Conservation (phyloP, 2,888 invertebrate genomes). For the Ichneumon xanthorius region DNA sequence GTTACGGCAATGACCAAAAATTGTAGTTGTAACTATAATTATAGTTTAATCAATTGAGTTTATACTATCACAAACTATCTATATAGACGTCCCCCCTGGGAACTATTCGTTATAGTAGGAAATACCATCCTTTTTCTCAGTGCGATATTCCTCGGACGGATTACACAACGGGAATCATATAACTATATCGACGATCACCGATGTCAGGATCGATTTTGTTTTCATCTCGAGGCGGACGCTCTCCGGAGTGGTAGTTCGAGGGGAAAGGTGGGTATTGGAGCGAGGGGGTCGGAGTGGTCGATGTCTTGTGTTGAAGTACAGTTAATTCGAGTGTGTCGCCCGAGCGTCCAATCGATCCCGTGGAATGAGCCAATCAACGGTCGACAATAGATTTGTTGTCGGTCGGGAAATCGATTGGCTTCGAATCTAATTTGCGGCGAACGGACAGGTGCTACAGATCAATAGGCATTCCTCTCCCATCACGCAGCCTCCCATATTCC, state of each 20-base stretch:
- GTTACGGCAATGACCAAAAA: too few relatives aligned
- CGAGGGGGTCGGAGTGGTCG: neutral
- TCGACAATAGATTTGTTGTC: conserved; percentile 70
- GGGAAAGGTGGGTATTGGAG: conserved; percentile 1
- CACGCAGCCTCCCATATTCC: conserved; percentile 27
- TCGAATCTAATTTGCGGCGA: conserved; percentile 75
- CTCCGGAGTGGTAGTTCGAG: conserved; percentile 2
- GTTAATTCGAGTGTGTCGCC: conserved; percentile 65
- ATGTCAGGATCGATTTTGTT: conserved; percentile 9
- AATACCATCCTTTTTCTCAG: too few relatives aligned
- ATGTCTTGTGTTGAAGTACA: conserved; percentile 46
- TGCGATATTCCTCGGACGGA: neutral
- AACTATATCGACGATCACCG: conserved; percentile 28
- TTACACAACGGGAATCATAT: neutral
- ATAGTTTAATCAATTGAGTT: too few relatives aligned
- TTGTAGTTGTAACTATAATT: too few relatives aligned
- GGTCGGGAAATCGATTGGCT: conserved; percentile 71
- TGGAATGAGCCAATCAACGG: conserved; percentile 71
- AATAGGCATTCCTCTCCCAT: conserved; percentile 70
- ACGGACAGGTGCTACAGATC: conserved; percentile 73
- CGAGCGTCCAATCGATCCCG: conserved; percentile 51
- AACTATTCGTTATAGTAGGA: too few relatives aligned
- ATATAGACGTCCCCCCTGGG: too few relatives aligned
- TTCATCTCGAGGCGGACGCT: neutral
- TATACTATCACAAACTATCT: too few relatives aligned